Percentiles rank a stretch among this genome's conserved stretches.
Evolutionary conservation across 2,888 invertebrate species (phyloP).

Genomic region (Synanthedon tipuliformis): DNA sequence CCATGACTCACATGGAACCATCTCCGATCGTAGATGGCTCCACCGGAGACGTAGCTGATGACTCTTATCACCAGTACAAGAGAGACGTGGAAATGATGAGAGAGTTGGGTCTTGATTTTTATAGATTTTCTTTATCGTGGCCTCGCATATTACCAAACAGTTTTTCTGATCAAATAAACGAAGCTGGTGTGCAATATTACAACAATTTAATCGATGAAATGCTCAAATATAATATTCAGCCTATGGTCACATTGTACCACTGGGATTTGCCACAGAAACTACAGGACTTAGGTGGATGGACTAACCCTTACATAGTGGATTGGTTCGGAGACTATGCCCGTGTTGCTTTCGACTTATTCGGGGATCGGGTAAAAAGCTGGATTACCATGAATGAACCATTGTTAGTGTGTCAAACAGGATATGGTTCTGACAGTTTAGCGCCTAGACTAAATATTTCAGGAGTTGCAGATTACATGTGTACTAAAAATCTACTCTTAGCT

Average conservation of each 20-base stretch:
- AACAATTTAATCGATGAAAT: conserved; percentile 69
- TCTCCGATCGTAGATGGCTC: conserved; percentile 55
- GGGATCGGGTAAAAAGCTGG: conserved; percentile 52
- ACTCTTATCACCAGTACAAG: conserved; percentile 71
- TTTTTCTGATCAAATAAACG: conserved; percentile 48
- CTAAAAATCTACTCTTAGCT: conserved; percentile 15
- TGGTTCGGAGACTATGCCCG: conserved; percentile 64
- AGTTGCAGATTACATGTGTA: conserved; percentile 50
- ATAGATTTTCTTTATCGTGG: conserved; percentile 73
- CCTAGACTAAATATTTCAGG: conserved; percentile 23
- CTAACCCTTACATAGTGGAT: conserved; percentile 53
- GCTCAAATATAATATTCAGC: conserved; percentile 60
- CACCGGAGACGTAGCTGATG: conserved; percentile 71
- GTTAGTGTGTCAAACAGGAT: conserved; percentile 19
- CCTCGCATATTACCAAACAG: conserved; percentile 65
- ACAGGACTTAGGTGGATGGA: conserved; percentile 65
- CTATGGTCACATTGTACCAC: conserved; percentile 67
- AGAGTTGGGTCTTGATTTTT: conserved; percentile 51
- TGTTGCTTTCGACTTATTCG: conserved; percentile 40
- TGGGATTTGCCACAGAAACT: conserved; percentile 64
- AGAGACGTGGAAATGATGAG: conserved; percentile 62
- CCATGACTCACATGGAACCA: conserved; percentile 10
- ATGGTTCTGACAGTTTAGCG: conserved; percentile 7
- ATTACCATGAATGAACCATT: conserved; percentile 64
- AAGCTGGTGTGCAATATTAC: conserved; percentile 70